Evolutionary conservation across 2,888 invertebrate species (phyloP), one percentile per base, ranked within the genome.

Genomic region (Gisinianus flammeolus): DNA sequence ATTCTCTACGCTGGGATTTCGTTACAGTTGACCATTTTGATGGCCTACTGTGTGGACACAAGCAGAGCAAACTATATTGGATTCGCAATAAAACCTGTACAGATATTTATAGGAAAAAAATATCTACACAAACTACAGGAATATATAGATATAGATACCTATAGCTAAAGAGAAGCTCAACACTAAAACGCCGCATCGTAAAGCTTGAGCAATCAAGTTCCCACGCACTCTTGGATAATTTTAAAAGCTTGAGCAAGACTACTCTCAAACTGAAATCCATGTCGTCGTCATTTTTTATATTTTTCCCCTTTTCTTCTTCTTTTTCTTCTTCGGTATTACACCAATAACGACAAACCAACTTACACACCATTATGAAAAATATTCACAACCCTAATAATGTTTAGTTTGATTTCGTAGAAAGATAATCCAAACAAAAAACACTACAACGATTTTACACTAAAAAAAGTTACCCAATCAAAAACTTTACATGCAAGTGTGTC

Each of bases 261-360:
- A 10, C 22, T 24, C 8, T 64, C 24, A 64, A 12, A 19, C 12
- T 44, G 44, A 64, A 64, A 64, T 26, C 64, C 64, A 28, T 64
- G 64, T 64, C 64, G 28, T 31, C 33, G n/a, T 30, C 68, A 68
- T 68, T 31, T 64, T 6, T 26, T 64, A 16, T 22, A 64, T 28
- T 67, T 22, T 31, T 67, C 31, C 31, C 28, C 28, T 31, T n/a
- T 67, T 67, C 28, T 67, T 67, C n/a, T n/a, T n/a, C n/a, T n/a
- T n/a, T n/a, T n/a, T n/a, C n/a, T n/a, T n/a, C n/a, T n/a, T n/a
- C n/a, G n/a, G n/a, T n/a, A n/a, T n/a, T n/a, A n/a, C n/a, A n/a
- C n/a, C n/a, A n/a, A n/a, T 28, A 30, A 28, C 67, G 31, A 67
- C 19, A 30, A 31, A 31, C 67, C 67, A 30, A 67, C 28, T 19